Base-by-base conservation (phyloP, 2,797 vertebrate species). In the Moxostoma hubbsi region DNA sequence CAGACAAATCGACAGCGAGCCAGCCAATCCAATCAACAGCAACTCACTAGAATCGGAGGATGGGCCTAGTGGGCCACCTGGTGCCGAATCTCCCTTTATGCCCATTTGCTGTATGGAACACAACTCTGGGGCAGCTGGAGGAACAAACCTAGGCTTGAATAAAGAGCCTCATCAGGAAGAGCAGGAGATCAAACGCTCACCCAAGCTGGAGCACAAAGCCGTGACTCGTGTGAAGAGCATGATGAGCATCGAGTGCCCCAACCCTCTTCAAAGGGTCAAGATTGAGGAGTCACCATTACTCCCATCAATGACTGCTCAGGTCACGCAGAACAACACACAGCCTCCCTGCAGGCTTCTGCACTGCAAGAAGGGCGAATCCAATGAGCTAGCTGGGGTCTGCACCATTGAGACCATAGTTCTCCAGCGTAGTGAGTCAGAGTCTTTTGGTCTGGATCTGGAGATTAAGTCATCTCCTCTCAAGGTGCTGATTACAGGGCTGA, bases 121-220 rank as follows among this genome's bases (percentile, higher is more conserved):
- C 43, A 88, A 86, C 9, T 86, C 84, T 8, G 73, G 46, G 43
- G 49, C 62, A 68, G 57, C 15, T 2, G 50, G 9, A 0, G 36
- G 71, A 10, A 78, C 85, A 73, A 91, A 88, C 86, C 64, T 93
- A 18, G 91, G 90, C n/a, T 82, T 92, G 57, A 93, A 87, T 63
- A 93, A 91, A 47, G 87, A 90, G 1, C 71, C 55, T 5, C 59
- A 13, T 51, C 88, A 90, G 2, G 93, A 95, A 13, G 90, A 88
- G 7, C 92, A 81, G 65, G 96, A 95, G 80, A 91, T 91, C 0
- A 95, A 93, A 84, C 94, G 93, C 72, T 96, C 95, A 0, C 95
- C 96, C 24, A 96, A 96, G 86, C 84, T 97, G 61, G 96, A 97
- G 82, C 95, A 95, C 88, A 96, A 93, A 89, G 94, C 94, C 0